Conservation (phyloP, 2,888 invertebrate species). For the Andrena dorsata region DNA sequence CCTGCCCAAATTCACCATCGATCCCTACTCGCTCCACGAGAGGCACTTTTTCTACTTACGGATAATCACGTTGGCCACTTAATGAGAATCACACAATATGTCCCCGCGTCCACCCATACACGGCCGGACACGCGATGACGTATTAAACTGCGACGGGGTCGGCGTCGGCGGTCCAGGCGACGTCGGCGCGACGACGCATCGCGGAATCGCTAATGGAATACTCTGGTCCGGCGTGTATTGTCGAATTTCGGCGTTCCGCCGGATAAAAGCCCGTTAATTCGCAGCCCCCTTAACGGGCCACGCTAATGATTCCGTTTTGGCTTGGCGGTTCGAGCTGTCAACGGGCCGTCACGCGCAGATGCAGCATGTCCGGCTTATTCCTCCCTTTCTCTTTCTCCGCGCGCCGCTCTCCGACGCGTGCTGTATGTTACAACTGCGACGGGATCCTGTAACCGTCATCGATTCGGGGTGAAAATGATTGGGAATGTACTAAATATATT, state of each 20-base stretch:
- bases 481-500: constrained; percentile 28
- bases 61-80: constrained; percentile 29
- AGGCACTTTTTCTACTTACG: neutral
- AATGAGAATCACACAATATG: constrained; percentile 25
- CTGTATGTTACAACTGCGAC: constrained; percentile 38
- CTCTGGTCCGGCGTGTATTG: constrained; percentile 76
- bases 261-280: constrained; percentile 80
- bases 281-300: constrained; percentile 75
- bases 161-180: constrained; percentile 58
- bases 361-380: constrained; percentile 66
- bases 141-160: constrained; percentile 73
- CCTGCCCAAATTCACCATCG: too few relatives aligned
- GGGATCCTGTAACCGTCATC: constrained; percentile 29
- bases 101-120: constrained; percentile 20
- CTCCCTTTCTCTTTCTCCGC: constrained; percentile 45
- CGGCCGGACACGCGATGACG: constrained; percentile 38
- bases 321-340: constrained; percentile 72
- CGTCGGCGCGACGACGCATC: constrained; percentile 67
- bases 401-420: constrained; percentile 11
- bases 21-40: too few relatives aligned
- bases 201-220: constrained; percentile 82
- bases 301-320: constrained; percentile 77
- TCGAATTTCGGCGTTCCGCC: constrained; percentile 74
- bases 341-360: constrained; percentile 73
- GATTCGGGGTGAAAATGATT: constrained; percentile 51